These are phyloP conservation scores for Monodelphis domestica DNA, from an alignment of 2,797 vertebrate species.

Conservation along the genomic window DNA sequence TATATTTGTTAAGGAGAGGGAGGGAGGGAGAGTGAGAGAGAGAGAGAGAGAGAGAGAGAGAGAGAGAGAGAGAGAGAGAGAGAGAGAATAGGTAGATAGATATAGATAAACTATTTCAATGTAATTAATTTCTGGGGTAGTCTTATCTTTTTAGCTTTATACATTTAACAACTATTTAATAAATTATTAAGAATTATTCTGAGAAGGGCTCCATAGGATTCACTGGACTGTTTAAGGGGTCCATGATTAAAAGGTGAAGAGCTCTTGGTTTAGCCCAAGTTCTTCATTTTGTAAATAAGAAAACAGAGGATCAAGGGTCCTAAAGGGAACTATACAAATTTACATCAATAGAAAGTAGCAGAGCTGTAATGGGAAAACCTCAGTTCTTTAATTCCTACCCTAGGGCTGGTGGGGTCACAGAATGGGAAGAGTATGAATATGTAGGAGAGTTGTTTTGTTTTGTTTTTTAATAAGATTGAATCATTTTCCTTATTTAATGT, in stretches of 20 bases:
- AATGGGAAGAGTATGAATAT: neutral
- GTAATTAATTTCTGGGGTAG: neutral
- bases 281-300: neutral
- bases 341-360: neutral
- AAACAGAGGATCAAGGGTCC: neutral
- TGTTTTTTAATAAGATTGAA: too few relatives aligned
- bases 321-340: neutral
- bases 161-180: neutral
- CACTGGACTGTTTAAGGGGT: neutral
- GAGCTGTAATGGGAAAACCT: neutral
- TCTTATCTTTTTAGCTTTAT: neutral
- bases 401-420: neutral
- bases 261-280: neutral
- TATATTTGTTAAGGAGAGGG: too few relatives aligned
- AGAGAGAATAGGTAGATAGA: too few relatives aligned
- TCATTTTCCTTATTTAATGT: constrained; percentile 53
- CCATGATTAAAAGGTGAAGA: neutral
- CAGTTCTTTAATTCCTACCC: neutral
- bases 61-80: too few relatives aligned
- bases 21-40: too few relatives aligned
- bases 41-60: too few relatives aligned
- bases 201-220: neutral
- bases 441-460: neutral
- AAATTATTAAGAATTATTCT: too few relatives aligned
- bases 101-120: neutral